Evolutionary conservation across 2,797 vertebrate genomes (phyloP).

Genomic region (Ambastaia sidthimunki): DNA sequence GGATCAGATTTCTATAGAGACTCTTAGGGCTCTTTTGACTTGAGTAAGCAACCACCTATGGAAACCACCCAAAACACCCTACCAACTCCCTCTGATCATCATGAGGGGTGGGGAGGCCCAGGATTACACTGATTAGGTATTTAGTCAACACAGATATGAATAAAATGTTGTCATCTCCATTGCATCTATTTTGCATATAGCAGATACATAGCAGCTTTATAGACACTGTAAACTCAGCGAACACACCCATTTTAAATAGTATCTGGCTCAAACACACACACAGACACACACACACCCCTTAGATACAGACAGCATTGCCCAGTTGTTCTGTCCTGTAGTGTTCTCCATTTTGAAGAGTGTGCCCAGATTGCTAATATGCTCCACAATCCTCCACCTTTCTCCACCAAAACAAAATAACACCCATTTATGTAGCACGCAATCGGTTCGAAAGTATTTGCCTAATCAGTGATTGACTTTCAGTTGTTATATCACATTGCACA

Average conservation of each 20-base stretch:
- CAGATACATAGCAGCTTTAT: not conserved
- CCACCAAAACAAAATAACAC: conserved; percentile 22
- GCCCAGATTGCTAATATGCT: conserved; percentile 43
- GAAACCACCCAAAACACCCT: no score
- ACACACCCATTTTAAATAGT: conserved; percentile 2
- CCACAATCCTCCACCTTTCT: conserved; percentile 34
- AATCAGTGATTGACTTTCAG: conserved; percentile 34
- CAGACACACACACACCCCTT: not conserved
- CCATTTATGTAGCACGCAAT: conserved; percentile 20
- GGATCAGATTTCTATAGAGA: no score
- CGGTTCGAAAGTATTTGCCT: conserved; percentile 11
- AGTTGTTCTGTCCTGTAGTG: conserved; percentile 16
- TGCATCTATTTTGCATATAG: not conserved
- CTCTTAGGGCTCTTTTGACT: no score
- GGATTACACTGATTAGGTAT: not conserved
- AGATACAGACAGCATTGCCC: conserved; percentile 20
- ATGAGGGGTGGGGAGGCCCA: not conserved
- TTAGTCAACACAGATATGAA: not conserved
- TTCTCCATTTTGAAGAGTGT: conserved; percentile 26
- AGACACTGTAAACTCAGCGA: not conserved
- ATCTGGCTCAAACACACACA: not conserved
- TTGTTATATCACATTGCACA: not conserved
- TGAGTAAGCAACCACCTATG: no score
- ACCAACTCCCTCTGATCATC: no score
- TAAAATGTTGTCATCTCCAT: no score